Evolutionary conservation across 2,888 invertebrate genomes (phyloP).

Genomic region (Lacanobia wlatinum): DNA sequence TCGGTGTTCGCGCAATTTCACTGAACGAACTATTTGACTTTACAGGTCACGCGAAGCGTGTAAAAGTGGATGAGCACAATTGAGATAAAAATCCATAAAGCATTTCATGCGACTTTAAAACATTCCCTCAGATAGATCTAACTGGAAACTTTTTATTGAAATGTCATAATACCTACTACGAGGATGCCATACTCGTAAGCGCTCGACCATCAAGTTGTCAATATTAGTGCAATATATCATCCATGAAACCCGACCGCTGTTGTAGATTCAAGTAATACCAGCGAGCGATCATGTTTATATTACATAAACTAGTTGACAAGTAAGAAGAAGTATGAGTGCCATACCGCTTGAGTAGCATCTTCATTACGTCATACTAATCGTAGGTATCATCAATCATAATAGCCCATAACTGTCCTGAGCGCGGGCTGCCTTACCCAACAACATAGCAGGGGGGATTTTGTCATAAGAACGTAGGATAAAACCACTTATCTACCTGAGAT

Average conservation of each 20-base stretch:
- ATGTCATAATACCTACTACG: slow-evolving; percentile 1
- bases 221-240: slow-evolving; percentile 59
- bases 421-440: background rate
- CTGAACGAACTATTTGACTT: slow-evolving; percentile 1
- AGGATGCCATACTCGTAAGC: slow-evolving; percentile 32
- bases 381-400: slow-evolving; percentile 39
- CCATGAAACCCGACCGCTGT: slow-evolving; percentile 43
- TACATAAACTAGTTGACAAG: slow-evolving; percentile 47
- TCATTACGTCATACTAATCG: slow-evolving; percentile 39
- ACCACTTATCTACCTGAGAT: slow-evolving; percentile 36
- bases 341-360: slow-evolving; percentile 34
- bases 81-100: background rate
- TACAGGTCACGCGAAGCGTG: background rate
- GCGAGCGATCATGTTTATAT: slow-evolving; percentile 44
- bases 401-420: slow-evolving; percentile 13
- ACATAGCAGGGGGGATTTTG: slow-evolving; percentile 10
- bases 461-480: slow-evolving; percentile 32
- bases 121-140: background rate
- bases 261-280: slow-evolving; percentile 54
- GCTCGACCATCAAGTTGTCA: slow-evolving; percentile 49
- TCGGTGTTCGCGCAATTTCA: background rate
- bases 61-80: background rate
- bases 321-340: slow-evolving; percentile 31
- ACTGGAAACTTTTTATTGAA: slow-evolving; percentile 8
- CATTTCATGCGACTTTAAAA: background rate